Evolutionary conservation across 1,140 invertebrate genomes (phyloP), one percentile per base, ranked within the genome.

Genomic region (Anastrepha ludens): DNA sequence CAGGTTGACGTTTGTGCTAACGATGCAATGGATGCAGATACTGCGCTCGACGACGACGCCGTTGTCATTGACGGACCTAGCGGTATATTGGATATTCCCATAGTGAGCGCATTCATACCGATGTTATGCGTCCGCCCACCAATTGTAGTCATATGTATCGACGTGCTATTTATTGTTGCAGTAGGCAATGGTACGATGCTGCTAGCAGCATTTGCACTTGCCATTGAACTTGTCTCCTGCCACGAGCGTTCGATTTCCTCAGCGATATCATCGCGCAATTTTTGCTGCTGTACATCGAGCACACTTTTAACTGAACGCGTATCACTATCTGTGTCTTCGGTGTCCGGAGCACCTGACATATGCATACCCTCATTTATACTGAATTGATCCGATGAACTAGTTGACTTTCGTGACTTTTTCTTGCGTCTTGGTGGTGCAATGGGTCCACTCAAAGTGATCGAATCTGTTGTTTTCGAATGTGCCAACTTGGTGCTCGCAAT

Each of bases 401-500:
- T 94, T 74, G 94, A 94, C 88, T 94, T 94, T 29, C 93, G 90
- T 91, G 96, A 96, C 90, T 97, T 97, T 90, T 97, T 97, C 93
- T 97, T 98, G 89, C 95, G 95, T 90, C 97, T 94, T 7, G 97
- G 97, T 81, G 97, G 97, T 60, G 97, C 97, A 64, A 98, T 94
- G 5, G 97, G 97, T 9, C 93, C 91, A 67, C 91, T 90, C 13
- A 90, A 91, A 20, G 92, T 93, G 17, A 93, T 92, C 11, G 91
- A 93, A 88, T 93, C 93, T 6, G 92, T 93, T 17, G 90, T 92
- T 90, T 94, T 94, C 7, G 91, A 93, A 87, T 94, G 93, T 88
- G 95, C 94, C 89, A 95, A 90, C 94, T 98, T 98, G 87, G 98
- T 98, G 93, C 98, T 98, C 81, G 97, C 97, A 88, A 99, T 98